Evolutionary conservation across 1,140 invertebrate genomes (phyloP).

Genomic region (Sogatella furcifera): DNA sequence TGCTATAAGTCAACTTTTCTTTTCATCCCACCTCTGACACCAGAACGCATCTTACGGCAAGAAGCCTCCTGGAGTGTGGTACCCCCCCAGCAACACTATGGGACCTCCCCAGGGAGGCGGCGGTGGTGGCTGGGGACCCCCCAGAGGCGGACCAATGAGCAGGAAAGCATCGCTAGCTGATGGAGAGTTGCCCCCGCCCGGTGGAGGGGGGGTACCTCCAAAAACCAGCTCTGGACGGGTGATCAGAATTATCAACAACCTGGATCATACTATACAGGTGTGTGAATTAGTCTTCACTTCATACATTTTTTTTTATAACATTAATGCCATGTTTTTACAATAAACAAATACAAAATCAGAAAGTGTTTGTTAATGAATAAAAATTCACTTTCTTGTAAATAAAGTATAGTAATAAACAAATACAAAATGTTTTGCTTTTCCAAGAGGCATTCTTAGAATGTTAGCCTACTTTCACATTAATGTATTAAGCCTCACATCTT

Average conservation of each 20-base stretch:
- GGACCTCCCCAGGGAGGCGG: conserved; percentile 38
- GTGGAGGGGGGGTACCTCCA: conserved; percentile 39
- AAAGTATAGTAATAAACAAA: too few species aligned
- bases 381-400: too few species aligned
- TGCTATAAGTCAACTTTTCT: too few species aligned
- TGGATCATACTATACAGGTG: conserved; percentile 82
- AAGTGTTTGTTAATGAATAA: too few species aligned
- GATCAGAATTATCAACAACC: conserved; percentile 83
- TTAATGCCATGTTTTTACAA: too few species aligned
- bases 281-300: conserved; percentile 9
- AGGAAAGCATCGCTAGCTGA: conserved; percentile 41
- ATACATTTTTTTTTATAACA: too few species aligned
- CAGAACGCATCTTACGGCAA: conserved; percentile 77
- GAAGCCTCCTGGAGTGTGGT: conserved; percentile 77
- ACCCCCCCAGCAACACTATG: conserved; percentile 44
- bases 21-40: conserved; percentile 14
- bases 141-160: conserved; percentile 42
- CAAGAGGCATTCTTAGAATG: too few species aligned
- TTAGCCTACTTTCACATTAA: too few species aligned
- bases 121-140: conserved; percentile 35
- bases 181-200: conserved; percentile 50
- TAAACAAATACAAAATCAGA: too few species aligned
- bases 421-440: too few species aligned
- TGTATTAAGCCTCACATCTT: too few species aligned
- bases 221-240: conserved; percentile 73